These are phyloP conservation scores for Oasisia sp. DNA, from an alignment of 2,888 invertebrate species.

Conservation along the genomic window DNA sequence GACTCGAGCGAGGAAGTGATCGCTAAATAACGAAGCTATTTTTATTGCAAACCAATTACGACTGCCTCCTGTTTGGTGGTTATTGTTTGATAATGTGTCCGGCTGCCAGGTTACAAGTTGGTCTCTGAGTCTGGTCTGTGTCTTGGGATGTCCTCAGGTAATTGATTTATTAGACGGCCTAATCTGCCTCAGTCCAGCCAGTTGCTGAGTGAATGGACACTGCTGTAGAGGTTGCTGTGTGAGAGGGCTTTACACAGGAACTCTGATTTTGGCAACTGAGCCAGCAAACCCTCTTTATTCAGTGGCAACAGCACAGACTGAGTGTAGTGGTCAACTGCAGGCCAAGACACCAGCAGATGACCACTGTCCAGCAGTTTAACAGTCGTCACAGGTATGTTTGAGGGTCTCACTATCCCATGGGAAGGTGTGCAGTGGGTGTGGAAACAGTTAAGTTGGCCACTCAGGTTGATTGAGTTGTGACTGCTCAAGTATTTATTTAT, in stretches of 20 bases:
- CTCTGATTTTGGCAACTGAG: not conserved
- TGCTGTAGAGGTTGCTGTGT: not conserved
- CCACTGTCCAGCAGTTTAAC: not conserved
- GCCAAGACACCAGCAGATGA: not conserved
- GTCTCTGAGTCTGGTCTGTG: not conserved
- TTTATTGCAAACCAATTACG: not conserved
- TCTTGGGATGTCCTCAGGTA: not conserved
- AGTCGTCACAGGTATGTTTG: not conserved
- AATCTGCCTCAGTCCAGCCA: not conserved
- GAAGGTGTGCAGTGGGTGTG: not conserved
- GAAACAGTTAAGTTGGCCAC: not conserved
- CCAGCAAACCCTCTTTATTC: not conserved
- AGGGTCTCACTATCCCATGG: not conserved
- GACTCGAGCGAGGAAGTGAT: not conserved
- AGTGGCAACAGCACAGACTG: not conserved
- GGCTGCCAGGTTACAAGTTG: not conserved
- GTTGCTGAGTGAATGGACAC: not conserved
- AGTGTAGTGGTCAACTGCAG: not conserved
- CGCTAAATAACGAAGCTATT: conserved; percentile 5
- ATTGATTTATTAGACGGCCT: not conserved
- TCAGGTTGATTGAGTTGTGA: not conserved
- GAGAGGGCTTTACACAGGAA: not conserved
- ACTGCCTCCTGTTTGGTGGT: not conserved
- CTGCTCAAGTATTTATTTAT: not conserved
- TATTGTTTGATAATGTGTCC: not conserved